Percentiles rank a stretch among this genome's conserved stretches.
phyloP scores from a whole-genome alignment of 2,113 vertebrate genomes.

The Lamprotornis superbus region DNA sequence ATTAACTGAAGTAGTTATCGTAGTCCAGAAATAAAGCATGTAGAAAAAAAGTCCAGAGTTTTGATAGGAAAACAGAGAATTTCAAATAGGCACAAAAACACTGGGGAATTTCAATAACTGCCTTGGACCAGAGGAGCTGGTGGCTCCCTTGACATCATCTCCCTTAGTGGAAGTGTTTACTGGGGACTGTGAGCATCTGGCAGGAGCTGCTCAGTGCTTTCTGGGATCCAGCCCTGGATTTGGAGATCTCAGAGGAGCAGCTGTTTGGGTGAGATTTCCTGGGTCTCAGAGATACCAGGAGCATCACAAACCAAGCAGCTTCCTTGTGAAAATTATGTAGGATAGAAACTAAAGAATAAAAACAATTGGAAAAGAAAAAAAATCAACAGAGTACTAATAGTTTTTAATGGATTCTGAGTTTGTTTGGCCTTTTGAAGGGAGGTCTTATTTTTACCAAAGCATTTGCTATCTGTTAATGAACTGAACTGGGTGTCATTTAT shows the following conservation, averaged over 20 bases:
- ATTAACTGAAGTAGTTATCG: background rate
- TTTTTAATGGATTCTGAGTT: background rate
- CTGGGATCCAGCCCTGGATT: background rate
- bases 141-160: background rate
- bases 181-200: background rate
- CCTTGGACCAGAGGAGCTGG: background rate
- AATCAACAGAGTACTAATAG: background rate
- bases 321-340: background rate
- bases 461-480: background rate
- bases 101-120: background rate
- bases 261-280: background rate
- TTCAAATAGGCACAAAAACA: background rate
- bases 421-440: background rate
- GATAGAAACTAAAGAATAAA: background rate
- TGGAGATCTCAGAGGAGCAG: background rate
- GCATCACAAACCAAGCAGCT: background rate
- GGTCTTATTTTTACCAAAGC: background rate
- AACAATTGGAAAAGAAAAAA: background rate
- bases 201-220: background rate
- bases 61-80: background rate
- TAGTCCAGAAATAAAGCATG: background rate
- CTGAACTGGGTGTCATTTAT: background rate
- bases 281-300: background rate
- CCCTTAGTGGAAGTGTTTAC: background rate
- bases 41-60: background rate